Evolutionary conservation across 2,113 vertebrate species (phyloP).

Genomic region (Gavia stellata): DNA sequence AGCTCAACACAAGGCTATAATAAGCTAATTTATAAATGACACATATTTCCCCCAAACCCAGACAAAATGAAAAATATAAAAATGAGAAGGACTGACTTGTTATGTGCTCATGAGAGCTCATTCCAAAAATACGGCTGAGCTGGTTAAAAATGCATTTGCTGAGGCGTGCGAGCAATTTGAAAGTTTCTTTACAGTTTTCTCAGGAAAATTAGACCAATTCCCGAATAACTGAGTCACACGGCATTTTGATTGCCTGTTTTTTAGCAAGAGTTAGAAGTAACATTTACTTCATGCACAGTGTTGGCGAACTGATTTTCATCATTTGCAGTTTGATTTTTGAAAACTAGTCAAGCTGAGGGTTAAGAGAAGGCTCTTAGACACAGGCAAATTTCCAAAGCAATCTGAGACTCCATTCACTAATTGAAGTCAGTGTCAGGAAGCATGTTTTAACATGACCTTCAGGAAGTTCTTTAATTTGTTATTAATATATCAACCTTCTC

Average conservation of each 20-base stretch:
- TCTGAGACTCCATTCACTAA: background rate
- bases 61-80: background rate
- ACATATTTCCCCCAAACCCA: slow-evolving; percentile 20
- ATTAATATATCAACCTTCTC: background rate
- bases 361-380: background rate
- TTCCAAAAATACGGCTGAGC: background rate
- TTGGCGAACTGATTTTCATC: background rate
- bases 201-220: background rate
- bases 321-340: background rate
- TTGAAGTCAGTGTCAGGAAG: background rate
- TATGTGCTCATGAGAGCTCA: background rate
- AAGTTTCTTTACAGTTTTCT: background rate
- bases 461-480: slow-evolving; percentile 24
- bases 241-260: background rate
- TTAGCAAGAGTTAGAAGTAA: background rate
- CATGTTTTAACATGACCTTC: background rate
- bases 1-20: background rate
- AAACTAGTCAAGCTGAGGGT: background rate
- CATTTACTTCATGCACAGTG: background rate
- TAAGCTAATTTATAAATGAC: slow-evolving; percentile 27
- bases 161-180: fast-evolving
- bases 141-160: background rate
- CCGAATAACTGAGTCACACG: background rate
- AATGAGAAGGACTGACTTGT: background rate
- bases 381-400: background rate